Evolutionary conservation across 2,797 vertebrate genomes (phyloP).

Genomic region (Telmatherina bonti): DNA sequence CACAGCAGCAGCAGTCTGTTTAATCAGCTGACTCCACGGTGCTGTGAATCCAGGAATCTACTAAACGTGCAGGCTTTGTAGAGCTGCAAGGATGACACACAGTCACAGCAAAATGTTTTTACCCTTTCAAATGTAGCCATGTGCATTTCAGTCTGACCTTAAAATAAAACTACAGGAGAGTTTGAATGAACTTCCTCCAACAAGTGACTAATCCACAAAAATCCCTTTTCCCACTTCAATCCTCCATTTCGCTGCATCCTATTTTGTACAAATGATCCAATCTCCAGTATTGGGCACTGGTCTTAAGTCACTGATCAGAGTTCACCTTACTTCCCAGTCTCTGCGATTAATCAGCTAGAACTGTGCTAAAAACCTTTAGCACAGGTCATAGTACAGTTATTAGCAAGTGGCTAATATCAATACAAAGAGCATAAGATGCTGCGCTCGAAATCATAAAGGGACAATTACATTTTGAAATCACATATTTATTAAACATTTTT

Average conservation of each 20-base stretch:
- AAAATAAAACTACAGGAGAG: background rate
- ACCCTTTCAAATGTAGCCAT: background rate
- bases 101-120: background rate
- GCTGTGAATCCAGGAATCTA: conserved; percentile 17
- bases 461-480: background rate
- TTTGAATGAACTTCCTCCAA: background rate
- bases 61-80: conserved; percentile 22
- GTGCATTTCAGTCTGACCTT: background rate
- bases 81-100: background rate
- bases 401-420: background rate
- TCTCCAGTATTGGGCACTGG: background rate
- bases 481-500: background rate
- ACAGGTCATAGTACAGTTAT: background rate
- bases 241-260: background rate
- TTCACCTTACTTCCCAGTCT: background rate
- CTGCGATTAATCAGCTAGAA: background rate
- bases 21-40: conserved; percentile 54
- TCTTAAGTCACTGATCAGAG: background rate
- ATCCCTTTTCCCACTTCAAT: background rate
- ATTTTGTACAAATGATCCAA: background rate
- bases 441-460: background rate
- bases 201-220: background rate
- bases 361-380: too few relatives aligned
- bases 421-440: background rate
- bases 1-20: conserved; percentile 49